These are phyloP conservation scores for Perodicticus potto DNA, from an alignment of 2,797 vertebrate species.

Conservation along the genomic window DNA sequence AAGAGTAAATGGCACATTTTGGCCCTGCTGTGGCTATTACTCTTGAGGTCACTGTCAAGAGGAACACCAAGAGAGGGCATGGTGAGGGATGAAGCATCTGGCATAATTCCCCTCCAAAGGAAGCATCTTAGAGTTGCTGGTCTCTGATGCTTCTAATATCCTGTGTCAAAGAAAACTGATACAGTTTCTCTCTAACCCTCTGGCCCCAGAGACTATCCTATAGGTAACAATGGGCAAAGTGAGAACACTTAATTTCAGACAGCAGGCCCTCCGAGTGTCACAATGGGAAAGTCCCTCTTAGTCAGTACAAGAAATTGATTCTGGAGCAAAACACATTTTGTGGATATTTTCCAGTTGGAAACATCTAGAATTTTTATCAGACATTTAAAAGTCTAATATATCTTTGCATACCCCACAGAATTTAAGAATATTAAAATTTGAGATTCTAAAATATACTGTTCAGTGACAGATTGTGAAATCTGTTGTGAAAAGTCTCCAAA, in stretches of 20 bases:
- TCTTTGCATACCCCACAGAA: neutral
- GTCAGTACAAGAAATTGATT: neutral
- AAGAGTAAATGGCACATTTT: neutral
- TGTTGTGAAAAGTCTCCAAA: neutral
- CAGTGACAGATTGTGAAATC: neutral
- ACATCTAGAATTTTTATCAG: neutral
- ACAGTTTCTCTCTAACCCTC: neutral
- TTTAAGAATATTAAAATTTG: constrained; percentile 39
- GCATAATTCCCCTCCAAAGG: neutral
- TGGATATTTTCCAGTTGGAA: neutral
- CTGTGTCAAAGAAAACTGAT: neutral
- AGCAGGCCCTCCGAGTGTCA: neutral
- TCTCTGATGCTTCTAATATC: neutral
- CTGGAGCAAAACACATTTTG: neutral
- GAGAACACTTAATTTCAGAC: neutral
- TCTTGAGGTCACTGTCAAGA: neutral
- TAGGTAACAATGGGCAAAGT: neutral
- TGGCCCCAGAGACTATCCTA: neutral
- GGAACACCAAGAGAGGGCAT: neutral
- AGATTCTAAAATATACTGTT: neutral
- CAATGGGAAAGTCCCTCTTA: neutral
- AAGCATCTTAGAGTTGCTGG: neutral
- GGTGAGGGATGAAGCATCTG: neutral
- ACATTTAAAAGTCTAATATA: neutral
- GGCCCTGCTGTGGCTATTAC: neutral